phyloP scores from a whole-genome alignment of 2,888 invertebrate genomes.

The Drosophila bunnanda region DNA sequence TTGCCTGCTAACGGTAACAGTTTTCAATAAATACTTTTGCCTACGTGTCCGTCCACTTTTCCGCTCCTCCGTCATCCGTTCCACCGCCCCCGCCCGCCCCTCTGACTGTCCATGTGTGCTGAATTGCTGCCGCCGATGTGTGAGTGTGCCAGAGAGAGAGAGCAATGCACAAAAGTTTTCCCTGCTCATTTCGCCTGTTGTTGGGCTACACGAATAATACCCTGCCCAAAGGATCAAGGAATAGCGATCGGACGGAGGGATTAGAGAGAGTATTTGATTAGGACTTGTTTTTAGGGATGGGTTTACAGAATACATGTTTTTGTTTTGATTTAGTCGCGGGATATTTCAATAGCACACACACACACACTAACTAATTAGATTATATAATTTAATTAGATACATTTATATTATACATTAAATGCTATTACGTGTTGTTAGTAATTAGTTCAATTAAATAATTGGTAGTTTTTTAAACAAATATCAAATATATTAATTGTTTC shows the following conservation, averaged over 20 bases:
- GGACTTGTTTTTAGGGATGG: no score
- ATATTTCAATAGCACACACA: no score
- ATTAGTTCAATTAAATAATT: neutral
- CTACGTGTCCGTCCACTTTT: constrained; percentile 48
- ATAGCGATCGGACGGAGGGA: neutral
- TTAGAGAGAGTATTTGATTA: neutral
- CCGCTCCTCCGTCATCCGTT: constrained; percentile 11
- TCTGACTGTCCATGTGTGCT: constrained; percentile 33
- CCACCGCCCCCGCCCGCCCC: neutral
- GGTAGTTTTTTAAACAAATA: neutral
- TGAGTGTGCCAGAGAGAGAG: constrained; percentile 5
- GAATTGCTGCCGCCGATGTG: constrained; percentile 32
- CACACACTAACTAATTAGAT: neutral
- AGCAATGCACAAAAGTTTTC: constrained; percentile 62
- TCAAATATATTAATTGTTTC: neutral
- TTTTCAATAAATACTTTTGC: constrained; percentile 78
- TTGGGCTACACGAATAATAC: constrained; percentile 27
- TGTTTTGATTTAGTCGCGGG: no score
- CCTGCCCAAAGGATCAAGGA: constrained; percentile 20
- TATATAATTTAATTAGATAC: neutral
- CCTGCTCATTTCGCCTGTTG: constrained; percentile 74
- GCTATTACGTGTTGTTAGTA: neutral
- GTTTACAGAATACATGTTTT: no score
- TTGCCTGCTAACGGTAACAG: constrained; percentile 77
- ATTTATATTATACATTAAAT: neutral